phyloP scores from a whole-genome alignment of 2,113 vertebrate species.

The Ameiurus melas region DNA sequence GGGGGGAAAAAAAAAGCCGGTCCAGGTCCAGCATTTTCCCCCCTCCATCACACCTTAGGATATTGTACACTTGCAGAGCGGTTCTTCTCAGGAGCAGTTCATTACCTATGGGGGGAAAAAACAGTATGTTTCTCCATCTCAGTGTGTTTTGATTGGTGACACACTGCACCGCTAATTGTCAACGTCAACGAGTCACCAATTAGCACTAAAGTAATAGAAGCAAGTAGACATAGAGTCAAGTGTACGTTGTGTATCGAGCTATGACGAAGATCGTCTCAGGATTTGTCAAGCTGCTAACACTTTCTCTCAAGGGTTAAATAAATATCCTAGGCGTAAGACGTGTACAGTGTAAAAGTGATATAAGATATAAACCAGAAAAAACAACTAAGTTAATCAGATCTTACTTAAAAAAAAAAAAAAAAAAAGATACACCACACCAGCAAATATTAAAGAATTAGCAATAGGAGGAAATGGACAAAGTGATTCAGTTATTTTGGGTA shows the following conservation, averaged over 20 bases:
- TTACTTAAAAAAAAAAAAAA: too few relatives aligned
- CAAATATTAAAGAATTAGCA: not conserved
- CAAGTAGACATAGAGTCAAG: too few relatives aligned
- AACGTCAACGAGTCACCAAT: not conserved
- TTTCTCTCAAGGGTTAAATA: not conserved
- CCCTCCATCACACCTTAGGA: not conserved
- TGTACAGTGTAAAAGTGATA: not conserved
- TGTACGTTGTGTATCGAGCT: not conserved
- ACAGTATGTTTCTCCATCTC: not conserved
- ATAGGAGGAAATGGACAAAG: too few relatives aligned
- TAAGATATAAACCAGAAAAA: not conserved
- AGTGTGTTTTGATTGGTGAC: not conserved
- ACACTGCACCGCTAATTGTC: not conserved
- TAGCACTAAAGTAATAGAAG: not conserved
- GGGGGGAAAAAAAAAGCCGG: too few relatives aligned
- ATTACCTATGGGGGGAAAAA: not conserved
- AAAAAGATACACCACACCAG: not conserved
- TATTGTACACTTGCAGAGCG: not conserved
- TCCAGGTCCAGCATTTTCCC: too few relatives aligned
- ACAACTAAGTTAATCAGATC: not conserved
- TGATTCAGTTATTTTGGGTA: too few relatives aligned
- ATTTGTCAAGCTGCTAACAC: not conserved
- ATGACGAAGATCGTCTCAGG: not conserved
- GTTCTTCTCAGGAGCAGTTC: not conserved
- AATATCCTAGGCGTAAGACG: not conserved